Evolutionary conservation across 2,888 invertebrate species (phyloP).

Genomic region (Dysmachus trigonus): DNA sequence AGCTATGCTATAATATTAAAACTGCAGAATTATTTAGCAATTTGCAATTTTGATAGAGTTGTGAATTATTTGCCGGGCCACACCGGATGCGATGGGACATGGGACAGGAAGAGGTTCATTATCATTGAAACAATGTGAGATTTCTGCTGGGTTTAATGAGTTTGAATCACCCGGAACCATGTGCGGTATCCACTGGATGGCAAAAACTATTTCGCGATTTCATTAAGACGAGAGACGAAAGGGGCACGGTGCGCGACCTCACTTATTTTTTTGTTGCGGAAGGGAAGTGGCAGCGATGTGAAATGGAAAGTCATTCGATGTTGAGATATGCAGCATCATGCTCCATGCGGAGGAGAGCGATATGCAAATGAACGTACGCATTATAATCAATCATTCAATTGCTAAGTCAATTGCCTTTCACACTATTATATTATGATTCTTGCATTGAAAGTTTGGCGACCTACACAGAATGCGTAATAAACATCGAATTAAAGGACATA

Average conservation of each 20-base stretch:
- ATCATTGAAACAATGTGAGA: constrained; percentile 12
- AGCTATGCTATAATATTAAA: neutral
- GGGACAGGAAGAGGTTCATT: constrained; percentile 9
- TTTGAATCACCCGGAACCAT: constrained; percentile 5
- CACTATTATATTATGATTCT: neutral
- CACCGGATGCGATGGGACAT: constrained; percentile 10
- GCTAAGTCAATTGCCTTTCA: neutral
- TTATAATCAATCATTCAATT: neutral
- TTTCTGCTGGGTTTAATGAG: constrained; percentile 1
- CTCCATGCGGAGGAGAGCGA: neutral
- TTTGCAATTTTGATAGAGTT: neutral
- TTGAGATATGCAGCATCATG: neutral
- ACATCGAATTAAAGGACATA: no score
- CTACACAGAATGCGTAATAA: no score
- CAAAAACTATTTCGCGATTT: neutral
- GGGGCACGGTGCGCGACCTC: neutral
- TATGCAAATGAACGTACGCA: neutral
- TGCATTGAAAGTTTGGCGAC: neutral
- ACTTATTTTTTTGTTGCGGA: neutral
- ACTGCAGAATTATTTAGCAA: neutral
- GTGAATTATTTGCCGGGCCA: neutral
- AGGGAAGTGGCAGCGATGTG: neutral
- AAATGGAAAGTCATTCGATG: neutral
- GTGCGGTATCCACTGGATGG: constrained; percentile 16
- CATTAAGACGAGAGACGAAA: neutral